phyloP scores from a whole-genome alignment of 2,888 invertebrate genomes.

The Zygothrica quintamaculata region DNA sequence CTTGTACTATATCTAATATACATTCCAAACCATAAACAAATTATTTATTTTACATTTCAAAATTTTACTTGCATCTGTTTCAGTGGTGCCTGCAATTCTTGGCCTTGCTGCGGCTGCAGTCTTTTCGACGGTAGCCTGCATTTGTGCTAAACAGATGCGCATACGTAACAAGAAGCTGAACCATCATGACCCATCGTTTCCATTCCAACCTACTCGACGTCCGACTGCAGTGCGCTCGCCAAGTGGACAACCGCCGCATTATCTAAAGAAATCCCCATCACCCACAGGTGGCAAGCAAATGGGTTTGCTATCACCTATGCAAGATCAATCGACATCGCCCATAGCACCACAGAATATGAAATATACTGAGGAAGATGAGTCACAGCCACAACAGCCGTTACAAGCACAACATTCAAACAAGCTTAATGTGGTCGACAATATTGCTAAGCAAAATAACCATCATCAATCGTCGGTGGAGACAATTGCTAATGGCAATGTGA shows the following conservation, averaged over 20 bases:
- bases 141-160: conserved; percentile 83
- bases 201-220: conserved; percentile 85
- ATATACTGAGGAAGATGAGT: conserved; percentile 84
- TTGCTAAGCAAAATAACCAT: conserved; percentile 58
- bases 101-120: conserved; percentile 84
- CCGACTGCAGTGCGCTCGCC: conserved; percentile 91
- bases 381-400: conserved; percentile 56
- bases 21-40: no score
- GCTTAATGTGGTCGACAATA: conserved; percentile 64
- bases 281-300: conserved; percentile 87
- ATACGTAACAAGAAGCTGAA: conserved; percentile 83
- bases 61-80: conserved; percentile 4
- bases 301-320: conserved; percentile 82
- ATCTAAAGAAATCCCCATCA: conserved; percentile 96
- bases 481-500: conserved; percentile 67
- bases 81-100: conserved; percentile 84
- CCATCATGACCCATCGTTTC: conserved; percentile 83
- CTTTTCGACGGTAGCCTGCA: conserved; percentile 83
- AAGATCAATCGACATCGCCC: conserved; percentile 82
- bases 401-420: conserved; percentile 59
- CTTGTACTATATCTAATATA: no score
- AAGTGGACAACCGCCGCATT: conserved; percentile 91
- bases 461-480: conserved; percentile 62
- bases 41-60: no score
- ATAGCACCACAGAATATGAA: conserved; percentile 81